A percentile compares a stretch with the other conserved stretches of the same genome.
Evolutionary conservation across 2,113 vertebrate genomes (phyloP).

Genomic region (Nothoprocta pentlandii): DNA sequence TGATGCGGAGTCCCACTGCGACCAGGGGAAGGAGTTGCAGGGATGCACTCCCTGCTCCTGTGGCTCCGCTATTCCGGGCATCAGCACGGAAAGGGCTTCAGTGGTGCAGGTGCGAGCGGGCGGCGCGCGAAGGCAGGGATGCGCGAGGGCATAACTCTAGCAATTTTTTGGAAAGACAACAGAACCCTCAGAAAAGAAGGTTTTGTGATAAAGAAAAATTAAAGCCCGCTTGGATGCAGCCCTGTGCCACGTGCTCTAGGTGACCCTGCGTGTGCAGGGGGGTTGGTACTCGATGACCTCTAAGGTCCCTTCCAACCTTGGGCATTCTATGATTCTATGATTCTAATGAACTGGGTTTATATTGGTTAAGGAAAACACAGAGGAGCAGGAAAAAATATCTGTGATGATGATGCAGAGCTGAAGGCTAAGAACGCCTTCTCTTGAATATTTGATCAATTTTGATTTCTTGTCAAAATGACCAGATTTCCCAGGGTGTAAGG

Average conservation of each 20-base stretch:
- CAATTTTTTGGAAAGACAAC: not conserved
- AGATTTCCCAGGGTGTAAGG: not conserved
- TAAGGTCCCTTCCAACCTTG: too few relatives aligned
- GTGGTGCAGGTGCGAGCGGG: not conserved
- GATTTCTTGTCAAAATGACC: not conserved
- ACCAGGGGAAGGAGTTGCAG: not conserved
- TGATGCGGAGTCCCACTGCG: not conserved
- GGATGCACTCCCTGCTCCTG: not conserved
- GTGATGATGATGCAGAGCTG: not conserved
- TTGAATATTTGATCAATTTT: not conserved
- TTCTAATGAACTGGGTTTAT: not conserved
- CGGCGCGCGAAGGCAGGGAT: not conserved
- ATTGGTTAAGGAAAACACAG: not conserved
- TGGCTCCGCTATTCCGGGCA: accelerated
- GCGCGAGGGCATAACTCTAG: accelerated
- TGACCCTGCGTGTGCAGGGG: too few relatives aligned
- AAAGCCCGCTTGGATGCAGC: too few relatives aligned
- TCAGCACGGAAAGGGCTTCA: accelerated
- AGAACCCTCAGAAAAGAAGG: not conserved
- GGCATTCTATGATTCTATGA: too few relatives aligned
- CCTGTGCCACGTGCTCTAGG: too few relatives aligned
- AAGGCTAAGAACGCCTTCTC: not conserved
- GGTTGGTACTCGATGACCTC: too few relatives aligned
- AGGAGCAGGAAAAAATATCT: not conserved
- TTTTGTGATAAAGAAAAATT: not conserved